Conservation (phyloP, 2,113 vertebrate genomes). For the Trogon melanurus region DNA sequence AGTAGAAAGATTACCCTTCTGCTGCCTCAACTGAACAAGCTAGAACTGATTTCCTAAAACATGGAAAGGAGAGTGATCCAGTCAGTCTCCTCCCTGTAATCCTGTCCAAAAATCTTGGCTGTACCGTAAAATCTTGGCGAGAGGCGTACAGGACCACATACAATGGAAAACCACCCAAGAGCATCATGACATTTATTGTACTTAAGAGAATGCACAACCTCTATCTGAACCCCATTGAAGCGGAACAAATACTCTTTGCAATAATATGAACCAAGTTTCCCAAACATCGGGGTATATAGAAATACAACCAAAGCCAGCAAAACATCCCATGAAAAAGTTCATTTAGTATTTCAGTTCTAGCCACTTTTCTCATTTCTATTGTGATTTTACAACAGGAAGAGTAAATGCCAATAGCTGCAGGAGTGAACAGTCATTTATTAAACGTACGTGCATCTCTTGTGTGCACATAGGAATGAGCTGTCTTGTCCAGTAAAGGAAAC, state of each 20-base stretch:
- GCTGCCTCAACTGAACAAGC: not conserved
- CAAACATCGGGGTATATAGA: conserved; percentile 30
- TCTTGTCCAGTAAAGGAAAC: not conserved
- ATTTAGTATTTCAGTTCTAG: not conserved
- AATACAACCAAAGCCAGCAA: conserved; percentile 50
- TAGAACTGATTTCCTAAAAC: conserved; percentile 17
- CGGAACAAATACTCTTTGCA: conserved; percentile 58
- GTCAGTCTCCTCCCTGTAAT: conserved; percentile 21
- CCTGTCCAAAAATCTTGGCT: conserved; percentile 49
- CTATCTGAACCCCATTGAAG: conserved; percentile 62
- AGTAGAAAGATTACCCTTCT: conserved; percentile 6
- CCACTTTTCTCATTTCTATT: not conserved
- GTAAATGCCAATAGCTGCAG: not conserved
- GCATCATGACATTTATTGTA: conserved; percentile 70
- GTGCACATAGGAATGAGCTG: not conserved
- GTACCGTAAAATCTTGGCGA: conserved; percentile 66
- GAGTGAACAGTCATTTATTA: not conserved
- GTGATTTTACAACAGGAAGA: not conserved
- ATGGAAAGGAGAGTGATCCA: conserved; percentile 16
- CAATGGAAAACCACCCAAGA: conserved; percentile 67
- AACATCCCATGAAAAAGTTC: conserved; percentile 27
- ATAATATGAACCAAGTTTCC: conserved; percentile 59
- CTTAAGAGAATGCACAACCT: conserved; percentile 68
- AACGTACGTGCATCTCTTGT: not conserved
- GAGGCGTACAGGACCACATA: conserved; percentile 58